These are phyloP conservation scores for Oreochromis niloticus DNA, from an alignment of 2,113 vertebrate species.

Conservation along the genomic window DNA sequence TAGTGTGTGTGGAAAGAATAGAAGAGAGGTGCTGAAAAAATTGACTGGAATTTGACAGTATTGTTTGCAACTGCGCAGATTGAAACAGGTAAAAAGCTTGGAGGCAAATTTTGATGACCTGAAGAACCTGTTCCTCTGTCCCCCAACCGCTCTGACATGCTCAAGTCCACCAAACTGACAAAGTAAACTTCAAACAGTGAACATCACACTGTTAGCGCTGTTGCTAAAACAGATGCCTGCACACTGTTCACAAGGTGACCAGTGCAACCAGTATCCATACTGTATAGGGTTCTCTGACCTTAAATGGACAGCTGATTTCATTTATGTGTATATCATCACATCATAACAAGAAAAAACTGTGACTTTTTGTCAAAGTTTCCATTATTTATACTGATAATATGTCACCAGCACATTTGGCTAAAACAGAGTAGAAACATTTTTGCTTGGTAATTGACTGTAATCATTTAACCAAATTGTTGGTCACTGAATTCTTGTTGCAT, in stretches of 20 bases:
- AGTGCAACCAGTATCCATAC: not conserved
- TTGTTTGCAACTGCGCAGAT: not conserved
- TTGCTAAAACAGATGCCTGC: too few relatives aligned
- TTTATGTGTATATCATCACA: too few relatives aligned
- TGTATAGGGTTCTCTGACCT: not conserved
- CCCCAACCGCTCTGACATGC: not conserved
- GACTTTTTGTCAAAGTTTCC: not conserved
- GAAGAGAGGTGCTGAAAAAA: not conserved
- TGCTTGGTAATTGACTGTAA: too few relatives aligned
- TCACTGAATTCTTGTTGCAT: too few relatives aligned
- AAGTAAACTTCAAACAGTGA: not conserved
- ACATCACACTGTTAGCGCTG: not conserved
- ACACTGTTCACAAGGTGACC: not conserved
- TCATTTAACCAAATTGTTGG: too few relatives aligned
- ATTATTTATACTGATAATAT: not conserved
- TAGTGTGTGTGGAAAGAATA: not conserved
- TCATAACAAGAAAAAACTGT: too few relatives aligned
- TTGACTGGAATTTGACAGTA: not conserved
- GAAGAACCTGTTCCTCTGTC: not conserved
- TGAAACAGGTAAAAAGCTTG: not conserved
- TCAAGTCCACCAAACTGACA: not conserved
- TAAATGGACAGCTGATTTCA: not conserved
- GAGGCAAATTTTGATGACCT: not conserved
- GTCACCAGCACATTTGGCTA: not conserved
- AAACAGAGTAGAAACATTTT: too few relatives aligned